phyloP scores from a whole-genome alignment of 2,797 vertebrate genomes.

The Cryptoprocta ferox region DNA sequence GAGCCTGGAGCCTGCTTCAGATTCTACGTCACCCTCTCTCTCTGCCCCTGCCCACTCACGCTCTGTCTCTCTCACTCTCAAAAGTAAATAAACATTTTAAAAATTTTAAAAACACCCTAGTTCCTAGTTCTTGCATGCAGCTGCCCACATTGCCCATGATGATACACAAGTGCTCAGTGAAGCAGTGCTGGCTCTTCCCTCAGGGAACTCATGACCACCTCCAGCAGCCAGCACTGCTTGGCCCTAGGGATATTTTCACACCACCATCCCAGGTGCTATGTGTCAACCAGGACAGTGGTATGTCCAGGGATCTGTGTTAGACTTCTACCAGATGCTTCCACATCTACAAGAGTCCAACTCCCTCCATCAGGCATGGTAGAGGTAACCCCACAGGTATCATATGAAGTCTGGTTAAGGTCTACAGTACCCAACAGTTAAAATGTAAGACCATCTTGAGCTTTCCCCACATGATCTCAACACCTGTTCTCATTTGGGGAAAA shows the following conservation, averaged over 20 bases:
- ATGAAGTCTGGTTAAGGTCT: not conserved
- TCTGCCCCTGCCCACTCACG: too few species aligned
- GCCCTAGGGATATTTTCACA: not conserved
- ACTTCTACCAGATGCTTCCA: not conserved
- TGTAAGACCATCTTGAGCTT: not conserved
- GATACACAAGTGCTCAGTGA: not conserved
- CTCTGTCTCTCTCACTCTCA: too few species aligned
- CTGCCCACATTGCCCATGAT: too few species aligned
- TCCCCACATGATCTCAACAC: not conserved
- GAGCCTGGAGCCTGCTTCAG: too few species aligned
- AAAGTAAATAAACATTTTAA: too few species aligned
- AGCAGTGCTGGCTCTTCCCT: too few species aligned
- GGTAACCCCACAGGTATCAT: not conserved
- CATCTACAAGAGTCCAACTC: not conserved
- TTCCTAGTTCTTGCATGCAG: not conserved
- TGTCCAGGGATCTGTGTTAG: not conserved
- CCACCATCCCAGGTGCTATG: accelerated
- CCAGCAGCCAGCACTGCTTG: not conserved
- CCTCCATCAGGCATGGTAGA: not conserved
- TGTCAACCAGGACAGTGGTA: too few species aligned
- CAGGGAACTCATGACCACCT: accelerated
- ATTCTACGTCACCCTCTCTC: too few species aligned
- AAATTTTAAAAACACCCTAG: not conserved
- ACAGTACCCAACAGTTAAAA: not conserved
- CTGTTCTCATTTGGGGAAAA: not conserved